Base-by-base conservation (phyloP, 2,113 vertebrate genomes). In the Pygoscelis adeliae region DNA sequence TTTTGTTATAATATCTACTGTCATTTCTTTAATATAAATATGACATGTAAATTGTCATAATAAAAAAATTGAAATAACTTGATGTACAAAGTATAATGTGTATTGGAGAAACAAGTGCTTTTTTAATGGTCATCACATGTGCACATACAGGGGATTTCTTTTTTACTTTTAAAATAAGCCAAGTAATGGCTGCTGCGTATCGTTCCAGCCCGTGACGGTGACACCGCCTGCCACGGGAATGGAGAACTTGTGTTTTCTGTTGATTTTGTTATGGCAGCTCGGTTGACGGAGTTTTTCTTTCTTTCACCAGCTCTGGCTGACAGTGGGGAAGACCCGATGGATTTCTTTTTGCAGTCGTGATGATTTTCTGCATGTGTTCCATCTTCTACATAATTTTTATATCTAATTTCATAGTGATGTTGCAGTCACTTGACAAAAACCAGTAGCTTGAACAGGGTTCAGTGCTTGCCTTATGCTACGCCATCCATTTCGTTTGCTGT, bases 41-140 rank as follows among this genome's bases (percentile, higher is more conserved):
- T 98, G 98, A 98, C 99, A 99, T 99, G 99, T 99, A 99, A 99
- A 99, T 99, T 99, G 99, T 99, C 98, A 99, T 99, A 99, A 99
- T 99, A 99, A 99, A 95, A 90, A 92, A 84, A 76, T 81, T 98
- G 97, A 98, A 98, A 97, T 97, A 97, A 98, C 90, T 94, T 15
- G 27, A 97, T 53, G 96, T 97, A 98, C 90, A 67, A 97, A 96
- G 94, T 83, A 98, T 92, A 91, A 55, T 96, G 84, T 98, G 94
- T 98, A 27, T 89, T 82, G 88, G 71, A 93, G 95, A 76, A 94
- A 73, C 36, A 74, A 93, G 87, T 74, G n/a, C 36, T 83, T 74
- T 74, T 94, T 88, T 89, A 67, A 55, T 4, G 50, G 22, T 15
- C 32, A 4, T 16, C 42, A 6, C 40, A 7, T 0, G 0, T 66